Conservation (phyloP, 2,888 invertebrate species). For the Caenorhabditis wallacei region DNA sequence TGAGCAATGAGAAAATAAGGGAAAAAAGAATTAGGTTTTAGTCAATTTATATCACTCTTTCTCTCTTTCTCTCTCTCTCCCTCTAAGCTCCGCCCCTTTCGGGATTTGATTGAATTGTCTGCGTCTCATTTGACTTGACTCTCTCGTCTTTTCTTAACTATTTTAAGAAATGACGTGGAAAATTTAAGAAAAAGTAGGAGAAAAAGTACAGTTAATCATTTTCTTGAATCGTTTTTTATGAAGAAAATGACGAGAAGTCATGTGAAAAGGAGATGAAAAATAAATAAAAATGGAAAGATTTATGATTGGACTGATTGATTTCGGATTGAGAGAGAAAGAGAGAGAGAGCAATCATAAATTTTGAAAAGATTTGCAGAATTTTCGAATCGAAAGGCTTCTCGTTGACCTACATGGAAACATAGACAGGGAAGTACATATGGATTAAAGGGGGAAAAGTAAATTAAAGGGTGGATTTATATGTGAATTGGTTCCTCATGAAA, state of each 20-base stretch:
- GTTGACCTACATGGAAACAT: conserved; percentile 2
- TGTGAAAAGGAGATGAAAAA: background rate
- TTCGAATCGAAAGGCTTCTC: conserved; percentile 2
- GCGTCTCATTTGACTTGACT: conserved; percentile 24
- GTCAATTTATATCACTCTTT: conserved; percentile 44
- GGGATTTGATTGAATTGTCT: conserved; percentile 49
- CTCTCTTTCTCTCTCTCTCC: conserved; percentile 27
- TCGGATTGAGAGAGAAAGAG: background rate
- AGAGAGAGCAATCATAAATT: background rate
- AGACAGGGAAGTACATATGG: conserved; percentile 27
- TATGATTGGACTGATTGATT: conserved; percentile 1
- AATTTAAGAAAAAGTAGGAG: background rate
- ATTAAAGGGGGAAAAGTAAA: conserved; percentile 1
- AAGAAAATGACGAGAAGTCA: conserved; percentile 16
- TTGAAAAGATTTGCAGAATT: conserved; percentile 7
- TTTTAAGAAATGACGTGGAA: conserved; percentile 27
- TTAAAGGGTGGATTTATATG: conserved; percentile 1
- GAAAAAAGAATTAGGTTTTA: conserved; percentile 8
- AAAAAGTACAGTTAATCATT: conserved; percentile 22
- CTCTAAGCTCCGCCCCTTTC: conserved; percentile 16
- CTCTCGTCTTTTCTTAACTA: conserved; percentile 1
- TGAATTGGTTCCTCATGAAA: background rate
- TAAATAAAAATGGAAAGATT: conserved; percentile 13
- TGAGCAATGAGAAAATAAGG: background rate
- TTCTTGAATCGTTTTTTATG: background rate